These are phyloP conservation scores for Cyphomyrmex costatus DNA, from an alignment of 1,140 invertebrate species.

Conservation along the genomic window DNA sequence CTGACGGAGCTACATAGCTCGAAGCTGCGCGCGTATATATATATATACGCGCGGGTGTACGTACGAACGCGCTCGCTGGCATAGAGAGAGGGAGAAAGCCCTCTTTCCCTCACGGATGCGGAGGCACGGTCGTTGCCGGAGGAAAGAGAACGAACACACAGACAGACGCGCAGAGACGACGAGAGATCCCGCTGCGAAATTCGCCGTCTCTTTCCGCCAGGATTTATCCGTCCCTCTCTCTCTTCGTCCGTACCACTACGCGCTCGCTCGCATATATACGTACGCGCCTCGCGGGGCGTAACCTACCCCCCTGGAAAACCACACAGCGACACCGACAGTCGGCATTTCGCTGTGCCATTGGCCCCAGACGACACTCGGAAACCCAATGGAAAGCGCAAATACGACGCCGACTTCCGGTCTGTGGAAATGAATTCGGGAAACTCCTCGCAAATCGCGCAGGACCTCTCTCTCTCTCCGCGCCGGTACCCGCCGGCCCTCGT, in stretches of 20 bases:
- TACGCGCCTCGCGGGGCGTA: conserved; percentile 82
- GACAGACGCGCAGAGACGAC: conserved; percentile 42
- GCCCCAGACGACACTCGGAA: conserved; percentile 84
- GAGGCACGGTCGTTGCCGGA: conserved; percentile 49
- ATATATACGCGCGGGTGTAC: conserved; percentile 7
- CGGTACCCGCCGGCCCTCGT: conserved; percentile 41
- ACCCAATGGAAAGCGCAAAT: conserved; percentile 86
- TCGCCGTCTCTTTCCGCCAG: conserved; percentile 54
- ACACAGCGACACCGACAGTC: conserved; percentile 81
- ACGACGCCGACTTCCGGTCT: conserved; percentile 81
- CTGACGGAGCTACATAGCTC: conserved; percentile 33
- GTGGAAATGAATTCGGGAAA: conserved; percentile 82
- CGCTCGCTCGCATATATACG: conserved; percentile 47
- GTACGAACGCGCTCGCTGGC: conserved; percentile 64
- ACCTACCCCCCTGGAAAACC: conserved; percentile 80
- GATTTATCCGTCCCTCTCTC: conserved; percentile 57
- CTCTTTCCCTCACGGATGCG: conserved; percentile 66
- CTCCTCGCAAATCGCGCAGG: conserved; percentile 78
- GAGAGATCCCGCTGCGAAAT: conserved; percentile 72
- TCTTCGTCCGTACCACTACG: conserved; percentile 50
- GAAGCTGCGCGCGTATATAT: conserved; percentile 43
- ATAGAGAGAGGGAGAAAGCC: conserved; percentile 73
- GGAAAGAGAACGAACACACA: conserved; percentile 62
- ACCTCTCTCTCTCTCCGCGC: conserved; percentile 46
- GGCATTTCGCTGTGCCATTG: conserved; percentile 85